Percentiles rank a stretch among this genome's conserved stretches.
Evolutionary conservation across 2,888 invertebrate species (phyloP).

Genomic region (Meiosimyza platycephala): DNA sequence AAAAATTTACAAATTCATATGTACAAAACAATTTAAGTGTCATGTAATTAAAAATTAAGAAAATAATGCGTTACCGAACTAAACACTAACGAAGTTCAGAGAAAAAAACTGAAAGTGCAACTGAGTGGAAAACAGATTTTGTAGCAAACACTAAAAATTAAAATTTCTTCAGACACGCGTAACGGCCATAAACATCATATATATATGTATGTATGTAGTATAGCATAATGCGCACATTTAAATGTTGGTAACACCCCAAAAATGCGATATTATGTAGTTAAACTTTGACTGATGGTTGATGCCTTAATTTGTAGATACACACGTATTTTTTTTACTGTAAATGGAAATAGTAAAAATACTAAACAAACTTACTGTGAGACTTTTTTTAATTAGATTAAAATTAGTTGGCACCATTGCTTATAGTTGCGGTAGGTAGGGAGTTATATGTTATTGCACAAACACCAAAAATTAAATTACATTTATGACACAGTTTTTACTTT

Average conservation of each 20-base stretch:
- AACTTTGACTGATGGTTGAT: neutral
- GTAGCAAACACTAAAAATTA: no score
- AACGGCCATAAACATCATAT: no score
- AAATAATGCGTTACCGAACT: neutral
- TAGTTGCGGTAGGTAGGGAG: neutral
- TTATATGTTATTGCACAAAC: neutral
- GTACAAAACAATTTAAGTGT: neutral
- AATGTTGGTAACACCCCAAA: slow-evolving; percentile 23
- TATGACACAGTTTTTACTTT: slow-evolving; percentile 8
- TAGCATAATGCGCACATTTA: neutral
- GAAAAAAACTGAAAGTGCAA: slow-evolving; percentile 25
- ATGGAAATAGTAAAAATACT: no score
- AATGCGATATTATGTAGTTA: neutral
- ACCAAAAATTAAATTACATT: neutral
- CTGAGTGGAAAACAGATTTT: slow-evolving; percentile 20
- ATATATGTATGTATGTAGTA: no score
- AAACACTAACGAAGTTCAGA: neutral
- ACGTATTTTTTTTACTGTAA: no score
- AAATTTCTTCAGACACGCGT: no score
- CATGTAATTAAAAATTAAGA: slow-evolving; percentile 8
- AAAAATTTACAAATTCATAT: no score
- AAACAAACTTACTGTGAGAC: no score
- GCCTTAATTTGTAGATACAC: no score
- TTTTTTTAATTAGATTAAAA: slow-evolving; percentile 18
- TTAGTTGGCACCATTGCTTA: neutral